Evolutionary conservation across 2,888 invertebrate genomes (phyloP), one percentile per base, ranked within the genome.

Genomic region (Dryocosmus kuriphilus): DNA sequence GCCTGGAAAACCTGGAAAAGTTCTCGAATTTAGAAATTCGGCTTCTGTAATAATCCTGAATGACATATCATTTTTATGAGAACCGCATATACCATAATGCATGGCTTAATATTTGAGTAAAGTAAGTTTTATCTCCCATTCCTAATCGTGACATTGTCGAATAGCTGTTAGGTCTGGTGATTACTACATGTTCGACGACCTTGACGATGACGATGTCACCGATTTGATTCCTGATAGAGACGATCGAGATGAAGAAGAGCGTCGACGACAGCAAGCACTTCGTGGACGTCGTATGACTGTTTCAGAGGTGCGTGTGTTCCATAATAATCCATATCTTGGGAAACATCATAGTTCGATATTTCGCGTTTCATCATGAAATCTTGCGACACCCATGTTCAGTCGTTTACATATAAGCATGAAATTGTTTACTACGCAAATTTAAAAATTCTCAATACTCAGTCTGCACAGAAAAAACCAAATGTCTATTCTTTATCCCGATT

Each of bases 161-260:
- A 73, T 93, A 99, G 99, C 99, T 75, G 96, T 99, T 79, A 95
- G 99, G 75, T 98, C 98, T 80, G 99, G 99, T 24, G 99, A 99
- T 92, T 99, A 99, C 93, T 99, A 98, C 93, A 98, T 99, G 98
- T 99, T 99, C 93, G 98, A 99, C 89, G 98, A 98, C 85, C 94
- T 96, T 89, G 96, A 96, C 85, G 96, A 96, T 79, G 96, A 96
- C 61, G 94, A 96, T 82, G 89, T 95, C 83, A 90, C 90, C 84
- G 95, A 95, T 83, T 86, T 95, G 32, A 93, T 94, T 51, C 94
- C 93, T 0, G 93, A 94, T 9, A 93, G 93, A 38, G 94, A 94
- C 62, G 94, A 94, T 41, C 93, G 94, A 32, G 94, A 94, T 35
- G 92, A 92, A 62, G 93, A 93, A 80, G 93, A 93, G 27, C 61